phyloP scores from a whole-genome alignment of 1,140 invertebrate genomes.

The Ganaspis sp. region DNA sequence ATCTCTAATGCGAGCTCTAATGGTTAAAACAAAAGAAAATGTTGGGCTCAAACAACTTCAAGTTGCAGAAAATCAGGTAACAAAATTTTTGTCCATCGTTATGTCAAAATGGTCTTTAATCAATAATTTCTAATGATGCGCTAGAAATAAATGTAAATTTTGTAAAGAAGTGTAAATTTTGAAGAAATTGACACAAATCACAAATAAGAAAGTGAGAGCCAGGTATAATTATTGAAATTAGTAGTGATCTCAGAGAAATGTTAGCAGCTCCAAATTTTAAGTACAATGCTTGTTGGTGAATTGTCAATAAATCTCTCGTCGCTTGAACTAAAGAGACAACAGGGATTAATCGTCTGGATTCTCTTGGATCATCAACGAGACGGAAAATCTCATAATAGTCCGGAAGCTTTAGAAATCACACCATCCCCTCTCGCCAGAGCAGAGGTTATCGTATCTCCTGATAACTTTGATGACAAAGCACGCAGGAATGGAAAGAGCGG shows the following conservation, averaged over 20 bases:
- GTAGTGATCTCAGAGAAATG: slow-evolving; percentile 3
- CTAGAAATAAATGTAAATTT: not conserved
- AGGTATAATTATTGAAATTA: not conserved
- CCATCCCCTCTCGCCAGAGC: not conserved
- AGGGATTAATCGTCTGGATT: not conserved
- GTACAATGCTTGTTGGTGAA: slow-evolving; percentile 29
- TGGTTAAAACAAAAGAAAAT: not conserved
- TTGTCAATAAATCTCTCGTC: not conserved
- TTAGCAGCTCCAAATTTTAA: slow-evolving; percentile 35
- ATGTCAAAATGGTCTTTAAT: slow-evolving; percentile 33
- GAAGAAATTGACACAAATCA: not conserved
- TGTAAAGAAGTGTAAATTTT: slow-evolving; percentile 17
- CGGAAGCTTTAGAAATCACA: not conserved
- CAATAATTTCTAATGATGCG: not conserved
- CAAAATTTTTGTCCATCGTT: slow-evolving; percentile 33
- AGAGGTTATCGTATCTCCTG: slow-evolving; percentile 15
- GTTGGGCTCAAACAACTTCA: not conserved
- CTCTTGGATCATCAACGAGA: not conserved
- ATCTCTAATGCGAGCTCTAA: too few species aligned
- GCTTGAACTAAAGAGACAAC: not conserved
- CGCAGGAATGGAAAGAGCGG: slow-evolving; percentile 30
- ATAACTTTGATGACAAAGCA: slow-evolving; percentile 26
- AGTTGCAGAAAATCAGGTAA: not conserved
- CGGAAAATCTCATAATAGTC: not conserved
- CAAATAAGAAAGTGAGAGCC: not conserved